Percentiles rank a stretch among this genome's conserved stretches.
phyloP scores from a whole-genome alignment of 2,888 invertebrate species.

The Agrotis ipsilon region DNA sequence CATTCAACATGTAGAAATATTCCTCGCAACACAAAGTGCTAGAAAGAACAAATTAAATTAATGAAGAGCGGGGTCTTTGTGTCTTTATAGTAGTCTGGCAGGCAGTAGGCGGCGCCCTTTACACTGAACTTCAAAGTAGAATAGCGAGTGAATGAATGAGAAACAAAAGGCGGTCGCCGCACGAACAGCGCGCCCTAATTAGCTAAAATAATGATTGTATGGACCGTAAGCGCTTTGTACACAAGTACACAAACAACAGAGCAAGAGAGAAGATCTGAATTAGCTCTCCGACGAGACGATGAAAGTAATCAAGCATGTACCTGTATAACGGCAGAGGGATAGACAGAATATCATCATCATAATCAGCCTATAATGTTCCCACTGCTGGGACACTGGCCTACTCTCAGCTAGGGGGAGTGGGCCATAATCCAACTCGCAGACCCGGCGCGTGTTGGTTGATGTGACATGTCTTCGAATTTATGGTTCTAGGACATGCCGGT shows the following conservation, averaged over 20 bases:
- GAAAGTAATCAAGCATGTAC: background rate
- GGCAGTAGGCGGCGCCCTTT: background rate
- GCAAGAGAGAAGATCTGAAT: background rate
- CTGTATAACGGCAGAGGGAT: too few species aligned
- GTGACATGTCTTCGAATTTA: too few species aligned
- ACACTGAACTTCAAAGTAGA: constrained; percentile 22
- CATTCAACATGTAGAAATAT: background rate
- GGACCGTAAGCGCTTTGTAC: constrained; percentile 1
- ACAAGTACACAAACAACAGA: background rate
- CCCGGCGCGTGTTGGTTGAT: too few species aligned
- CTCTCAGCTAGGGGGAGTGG: too few species aligned
- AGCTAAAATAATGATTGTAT: constrained; percentile 28
- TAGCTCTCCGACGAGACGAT: background rate
- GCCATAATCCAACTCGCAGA: too few species aligned
- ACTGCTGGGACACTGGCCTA: too few species aligned
- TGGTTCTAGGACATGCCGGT: too few species aligned
- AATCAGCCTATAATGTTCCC: too few species aligned
- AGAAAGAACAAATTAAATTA: constrained; percentile 1
- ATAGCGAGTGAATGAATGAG: constrained; percentile 13
- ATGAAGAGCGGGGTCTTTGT: background rate
- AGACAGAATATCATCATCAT: too few species aligned
- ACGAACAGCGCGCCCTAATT: constrained; percentile 23
- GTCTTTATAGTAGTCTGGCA: background rate
- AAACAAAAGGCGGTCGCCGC: constrained; percentile 36
- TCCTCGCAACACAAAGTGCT: background rate